phyloP scores from a whole-genome alignment of 2,113 vertebrate species.

The Mixornis gularis region DNA sequence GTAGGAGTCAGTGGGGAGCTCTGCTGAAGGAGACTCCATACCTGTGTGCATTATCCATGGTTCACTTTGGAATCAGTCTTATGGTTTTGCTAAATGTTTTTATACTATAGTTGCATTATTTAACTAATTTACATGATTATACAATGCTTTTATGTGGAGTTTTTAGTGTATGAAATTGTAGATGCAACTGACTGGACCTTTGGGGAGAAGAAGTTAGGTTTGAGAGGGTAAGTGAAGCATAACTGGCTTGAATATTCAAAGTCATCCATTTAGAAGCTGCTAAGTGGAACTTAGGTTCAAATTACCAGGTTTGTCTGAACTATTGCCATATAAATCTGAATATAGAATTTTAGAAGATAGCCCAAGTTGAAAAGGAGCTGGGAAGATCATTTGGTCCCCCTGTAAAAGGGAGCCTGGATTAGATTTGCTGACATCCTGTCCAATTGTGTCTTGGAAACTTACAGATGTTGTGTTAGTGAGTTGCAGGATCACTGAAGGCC shows the following conservation, averaged over 20 bases:
- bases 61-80: neutral
- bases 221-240: neutral
- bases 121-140: neutral
- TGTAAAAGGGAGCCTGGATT: neutral
- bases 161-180: neutral
- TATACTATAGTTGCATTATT: neutral
- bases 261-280: neutral
- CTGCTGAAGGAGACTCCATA: neutral
- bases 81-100: neutral
- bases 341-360: neutral
- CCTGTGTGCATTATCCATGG: neutral
- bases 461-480: neutral
- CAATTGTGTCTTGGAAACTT: neutral
- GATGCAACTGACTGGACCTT: neutral
- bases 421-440: neutral
- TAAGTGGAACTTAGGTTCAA: neutral
- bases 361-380: neutral
- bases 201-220: neutral
- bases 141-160: neutral
- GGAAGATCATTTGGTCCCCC: neutral
- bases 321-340: neutral
- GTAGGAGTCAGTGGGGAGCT: neutral
- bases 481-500: neutral
- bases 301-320: neutral
- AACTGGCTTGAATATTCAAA: neutral